These are phyloP conservation scores for Chloropsis cyanopogon DNA, from an alignment of 2,113 vertebrate genomes.

Conservation along the genomic window DNA sequence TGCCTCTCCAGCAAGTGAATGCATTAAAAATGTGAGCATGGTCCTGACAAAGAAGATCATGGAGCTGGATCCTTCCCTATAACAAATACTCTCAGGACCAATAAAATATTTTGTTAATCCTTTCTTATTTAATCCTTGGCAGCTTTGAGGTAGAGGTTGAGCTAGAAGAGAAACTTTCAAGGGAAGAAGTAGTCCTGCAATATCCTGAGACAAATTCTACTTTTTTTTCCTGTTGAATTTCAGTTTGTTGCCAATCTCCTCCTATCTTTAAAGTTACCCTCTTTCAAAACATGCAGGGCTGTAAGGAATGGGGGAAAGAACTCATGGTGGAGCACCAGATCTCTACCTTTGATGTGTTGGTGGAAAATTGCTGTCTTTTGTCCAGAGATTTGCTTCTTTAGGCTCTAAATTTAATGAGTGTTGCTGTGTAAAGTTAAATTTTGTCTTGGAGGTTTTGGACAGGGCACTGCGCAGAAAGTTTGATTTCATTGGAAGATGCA, in stretches of 20 bases:
- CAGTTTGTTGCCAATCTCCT: background rate
- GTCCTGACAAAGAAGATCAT: background rate
- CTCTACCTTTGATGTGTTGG: background rate
- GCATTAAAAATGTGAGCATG: background rate
- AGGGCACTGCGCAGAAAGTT: background rate
- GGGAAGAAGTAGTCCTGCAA: background rate
- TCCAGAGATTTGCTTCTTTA: background rate
- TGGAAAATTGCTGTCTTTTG: background rate
- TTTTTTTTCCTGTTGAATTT: background rate
- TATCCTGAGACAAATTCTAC: background rate
- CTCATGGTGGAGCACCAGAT: background rate
- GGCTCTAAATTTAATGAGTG: background rate
- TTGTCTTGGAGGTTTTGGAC: background rate
- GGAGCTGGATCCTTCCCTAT: background rate
- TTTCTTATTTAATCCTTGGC: background rate
- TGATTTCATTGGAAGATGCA: background rate
- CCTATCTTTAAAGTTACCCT: background rate
- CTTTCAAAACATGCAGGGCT: background rate
- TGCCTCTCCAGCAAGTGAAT: background rate
- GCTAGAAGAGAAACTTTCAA: background rate
- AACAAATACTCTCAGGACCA: background rate
- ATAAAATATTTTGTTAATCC: background rate
- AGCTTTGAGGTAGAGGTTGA: background rate
- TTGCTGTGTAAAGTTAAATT: background rate
- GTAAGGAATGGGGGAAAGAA: background rate